Percentiles rank a stretch among this genome's conserved stretches.
These are phyloP conservation scores for Uropsilus gracilis DNA, from an alignment of 2,113 vertebrate genomes.

Conservation along the genomic window DNA sequence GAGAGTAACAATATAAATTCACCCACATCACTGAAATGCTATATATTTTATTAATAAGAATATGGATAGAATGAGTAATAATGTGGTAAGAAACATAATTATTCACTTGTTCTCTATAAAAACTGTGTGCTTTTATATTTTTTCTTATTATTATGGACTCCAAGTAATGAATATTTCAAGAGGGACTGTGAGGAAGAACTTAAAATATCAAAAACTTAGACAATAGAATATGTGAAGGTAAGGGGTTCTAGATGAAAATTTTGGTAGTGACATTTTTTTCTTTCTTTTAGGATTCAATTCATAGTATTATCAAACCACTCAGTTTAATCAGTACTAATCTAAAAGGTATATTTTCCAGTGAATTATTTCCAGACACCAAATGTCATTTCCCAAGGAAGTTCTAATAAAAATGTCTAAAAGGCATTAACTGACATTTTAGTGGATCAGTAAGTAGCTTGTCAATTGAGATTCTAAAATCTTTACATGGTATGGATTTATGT, in stretches of 20 bases:
- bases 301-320: conserved; percentile 11
- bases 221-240: neutral
- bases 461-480: conserved; percentile 69
- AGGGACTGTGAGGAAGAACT: neutral
- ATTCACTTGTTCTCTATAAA: neutral
- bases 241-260: neutral
- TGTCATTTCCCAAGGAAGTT: conserved; percentile 65
- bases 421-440: conserved; percentile 68
- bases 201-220: neutral
- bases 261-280: neutral
- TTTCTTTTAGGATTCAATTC: conserved; percentile 39
- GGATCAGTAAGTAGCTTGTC: conserved; percentile 65
- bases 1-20: neutral
- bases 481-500: conserved; percentile 68
- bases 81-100: neutral
- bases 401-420: conserved; percentile 64
- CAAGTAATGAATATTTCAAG: neutral
- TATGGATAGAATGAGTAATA: neutral
- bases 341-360: conserved; percentile 38
- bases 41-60: neutral
- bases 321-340: conserved; percentile 30
- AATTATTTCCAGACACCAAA: conserved; percentile 50
- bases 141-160: neutral
- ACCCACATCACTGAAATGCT: neutral
- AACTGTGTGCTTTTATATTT: neutral